Base-by-base conservation (phyloP, 2,888 invertebrate species). In the Odontothrips loti region DNA sequence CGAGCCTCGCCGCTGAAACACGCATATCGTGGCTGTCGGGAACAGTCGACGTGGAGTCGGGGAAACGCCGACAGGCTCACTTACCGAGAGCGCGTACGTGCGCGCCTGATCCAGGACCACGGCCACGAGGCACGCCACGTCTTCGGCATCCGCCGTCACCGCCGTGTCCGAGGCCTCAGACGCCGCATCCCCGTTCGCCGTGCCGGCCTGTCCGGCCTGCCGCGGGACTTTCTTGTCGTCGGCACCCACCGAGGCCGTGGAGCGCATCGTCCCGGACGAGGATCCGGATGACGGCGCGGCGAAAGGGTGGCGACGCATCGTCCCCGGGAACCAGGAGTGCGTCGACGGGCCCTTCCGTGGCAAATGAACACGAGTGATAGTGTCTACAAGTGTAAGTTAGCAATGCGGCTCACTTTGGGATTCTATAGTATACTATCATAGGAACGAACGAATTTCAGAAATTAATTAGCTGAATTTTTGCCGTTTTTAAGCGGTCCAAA, bases 31-130 rank as follows among this genome's bases (percentile, higher is more conserved):
- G 34, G 34, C 34, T 2, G 34, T 43, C 34, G 34, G 34, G n/a
- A n/a, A n/a, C n/a, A 4, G 34, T 43, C 34, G 34, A 4, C 34
- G 34, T 2, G 34, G 34, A 2, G 34, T 43, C 34, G 34, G 34
- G 34, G 34, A 2, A 6, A 43, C 3, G 34, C 34, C 34, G 34
- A 2, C 34, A 6, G 63, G 34, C 34, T 43, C 29, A 10, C 85
- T 82, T 81, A 83, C 83, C 34, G 84, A 83, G 82, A 85, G 84
- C 23, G 86, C 85, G 79, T 90, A 87, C 81, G 92, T 92, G 48
- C 91, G 87, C 0, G 92, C 92, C 86, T 93, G 92, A 82, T 91
- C 91, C 84, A 92, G 86, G 84, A 92, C 89, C 80, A 91, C 89
- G 17, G 91, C 90, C 82, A 92, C 84, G 2, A 93, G 88, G 84